Evolutionary conservation across 1,140 invertebrate species (phyloP).

Genomic region (Drosophila albomicans): DNA sequence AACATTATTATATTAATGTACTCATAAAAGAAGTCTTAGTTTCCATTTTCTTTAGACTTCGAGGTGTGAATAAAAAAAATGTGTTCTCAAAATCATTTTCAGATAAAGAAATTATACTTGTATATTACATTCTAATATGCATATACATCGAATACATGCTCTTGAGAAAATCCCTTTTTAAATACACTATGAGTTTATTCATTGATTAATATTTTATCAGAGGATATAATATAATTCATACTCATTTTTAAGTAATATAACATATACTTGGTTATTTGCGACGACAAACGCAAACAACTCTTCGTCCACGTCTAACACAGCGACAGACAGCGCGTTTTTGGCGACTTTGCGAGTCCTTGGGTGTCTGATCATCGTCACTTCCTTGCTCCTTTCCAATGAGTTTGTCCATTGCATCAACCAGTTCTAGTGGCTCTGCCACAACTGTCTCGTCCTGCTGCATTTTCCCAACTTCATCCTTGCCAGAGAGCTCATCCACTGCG

Average conservation of each 20-base stretch:
- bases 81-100: too few species aligned
- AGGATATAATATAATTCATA: not conserved
- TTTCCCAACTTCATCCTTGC: not conserved
- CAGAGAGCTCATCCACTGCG: not conserved
- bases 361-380: not conserved
- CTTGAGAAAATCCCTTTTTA: not conserved
- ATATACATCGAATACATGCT: not conserved
- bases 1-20: too few species aligned
- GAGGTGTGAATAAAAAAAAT: too few species aligned
- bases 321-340: constrained; percentile 36
- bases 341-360: not conserved
- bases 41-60: too few species aligned
- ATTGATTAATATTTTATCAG: not conserved
- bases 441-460: not conserved
- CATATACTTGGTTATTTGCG: not conserved
- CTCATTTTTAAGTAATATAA: not conserved
- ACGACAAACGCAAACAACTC: constrained; percentile 11
- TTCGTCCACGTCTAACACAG: not conserved
- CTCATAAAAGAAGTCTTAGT: too few species aligned
- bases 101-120: too few species aligned
- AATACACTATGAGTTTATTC: not conserved
- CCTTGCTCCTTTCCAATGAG: not conserved
- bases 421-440: not conserved
- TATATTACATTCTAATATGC: too few species aligned
- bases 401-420: constrained; percentile 1